Evolutionary conservation across 2,113 vertebrate species (phyloP).

Genomic region (Labeo catla): DNA sequence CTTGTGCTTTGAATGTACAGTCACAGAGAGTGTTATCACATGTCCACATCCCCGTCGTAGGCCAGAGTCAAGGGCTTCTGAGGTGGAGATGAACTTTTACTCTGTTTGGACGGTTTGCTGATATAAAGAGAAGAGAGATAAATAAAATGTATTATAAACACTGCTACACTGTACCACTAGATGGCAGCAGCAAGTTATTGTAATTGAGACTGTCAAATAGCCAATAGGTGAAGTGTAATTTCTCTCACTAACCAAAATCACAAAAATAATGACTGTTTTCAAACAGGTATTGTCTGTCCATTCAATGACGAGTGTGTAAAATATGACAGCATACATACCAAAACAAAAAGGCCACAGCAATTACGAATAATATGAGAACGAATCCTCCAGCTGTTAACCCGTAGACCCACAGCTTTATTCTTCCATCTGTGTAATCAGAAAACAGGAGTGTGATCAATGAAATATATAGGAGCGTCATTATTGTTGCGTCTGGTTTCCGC

Average conservation of each 20-base stretch:
- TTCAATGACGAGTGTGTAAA: background rate
- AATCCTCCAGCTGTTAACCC: constrained; percentile 89
- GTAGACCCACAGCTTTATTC: constrained; percentile 96
- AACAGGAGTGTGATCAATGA: constrained; percentile 64
- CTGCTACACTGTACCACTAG: constrained; percentile 30
- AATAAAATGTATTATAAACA: background rate
- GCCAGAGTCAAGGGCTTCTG: constrained; percentile 96
- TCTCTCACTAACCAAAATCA: background rate
- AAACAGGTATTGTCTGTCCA: constrained; percentile 7
- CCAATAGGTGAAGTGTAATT: background rate
- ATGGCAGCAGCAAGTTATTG: constrained; percentile 32
- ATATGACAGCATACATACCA: constrained; percentile 82
- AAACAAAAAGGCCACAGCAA: constrained; percentile 89
- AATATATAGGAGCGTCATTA: background rate
- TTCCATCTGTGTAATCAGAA: constrained; percentile 85
- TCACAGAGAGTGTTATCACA: constrained; percentile 76
- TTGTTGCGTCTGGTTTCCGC: background rate
- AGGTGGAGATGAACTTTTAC: constrained; percentile 84
- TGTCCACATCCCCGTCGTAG: constrained; percentile 94
- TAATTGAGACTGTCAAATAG: background rate
- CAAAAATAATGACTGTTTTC: background rate
- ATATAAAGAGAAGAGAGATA: constrained; percentile 62
- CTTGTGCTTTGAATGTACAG: constrained; percentile 53
- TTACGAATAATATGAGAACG: constrained; percentile 87
- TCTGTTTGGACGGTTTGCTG: constrained; percentile 86